Conservation (phyloP, 2,113 vertebrate genomes). For the Callorhinus ursinus region DNA sequence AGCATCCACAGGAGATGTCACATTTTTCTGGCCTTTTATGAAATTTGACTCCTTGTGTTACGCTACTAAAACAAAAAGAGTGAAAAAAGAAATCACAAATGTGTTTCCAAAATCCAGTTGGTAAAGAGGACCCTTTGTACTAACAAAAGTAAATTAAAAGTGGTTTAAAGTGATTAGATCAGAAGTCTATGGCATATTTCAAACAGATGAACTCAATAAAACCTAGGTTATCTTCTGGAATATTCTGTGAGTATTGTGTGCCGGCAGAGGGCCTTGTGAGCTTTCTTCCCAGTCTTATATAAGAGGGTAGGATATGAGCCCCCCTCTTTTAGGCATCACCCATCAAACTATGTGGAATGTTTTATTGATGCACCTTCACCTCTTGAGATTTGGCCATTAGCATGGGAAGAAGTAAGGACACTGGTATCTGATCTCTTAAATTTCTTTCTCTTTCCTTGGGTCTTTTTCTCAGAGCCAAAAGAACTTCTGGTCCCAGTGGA, state of each 20-base stretch:
- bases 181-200: constrained; percentile 21
- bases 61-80: background rate
- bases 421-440: background rate
- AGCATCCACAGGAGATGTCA: background rate
- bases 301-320: background rate
- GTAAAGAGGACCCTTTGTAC: background rate
- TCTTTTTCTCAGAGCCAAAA: constrained; percentile 9
- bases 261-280: background rate
- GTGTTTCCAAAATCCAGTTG: constrained; percentile 35
- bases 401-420: background rate
- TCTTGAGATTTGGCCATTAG: background rate
- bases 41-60: constrained; percentile 30
- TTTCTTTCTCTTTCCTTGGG: background rate
- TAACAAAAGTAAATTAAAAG: constrained; percentile 60
- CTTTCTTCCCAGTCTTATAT: background rate
- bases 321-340: background rate
- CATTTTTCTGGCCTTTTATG: background rate
- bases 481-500: background rate
- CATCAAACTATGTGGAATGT: background rate
- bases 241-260: background rate
- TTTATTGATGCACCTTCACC: background rate
- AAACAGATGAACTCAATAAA: constrained; percentile 23
- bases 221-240: constrained; percentile 36
- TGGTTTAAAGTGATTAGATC: background rate
- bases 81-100: background rate